A percentile compares a stretch with the other conserved stretches of the same genome.
Evolutionary conservation across 2,888 invertebrate species (phyloP).

Genomic region (Maniola hyperantus): DNA sequence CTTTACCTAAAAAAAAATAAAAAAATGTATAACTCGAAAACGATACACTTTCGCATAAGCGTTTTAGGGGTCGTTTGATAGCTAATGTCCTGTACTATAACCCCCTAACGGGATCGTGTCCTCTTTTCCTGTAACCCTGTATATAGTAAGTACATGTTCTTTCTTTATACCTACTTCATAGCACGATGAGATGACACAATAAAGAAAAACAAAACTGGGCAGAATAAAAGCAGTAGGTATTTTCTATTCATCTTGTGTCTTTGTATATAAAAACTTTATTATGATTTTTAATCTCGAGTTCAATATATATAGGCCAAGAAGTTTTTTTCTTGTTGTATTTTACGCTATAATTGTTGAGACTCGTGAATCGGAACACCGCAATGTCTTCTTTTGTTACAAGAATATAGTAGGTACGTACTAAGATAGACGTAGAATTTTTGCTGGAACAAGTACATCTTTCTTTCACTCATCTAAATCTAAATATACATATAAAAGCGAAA

Average conservation of each 20-base stretch:
- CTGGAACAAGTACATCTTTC: constrained; percentile 21
- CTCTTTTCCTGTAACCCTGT: too few relatives aligned
- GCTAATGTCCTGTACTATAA: too few relatives aligned
- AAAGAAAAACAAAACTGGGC: constrained; percentile 15
- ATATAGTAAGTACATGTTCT: too few relatives aligned
- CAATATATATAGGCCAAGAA: constrained; percentile 43
- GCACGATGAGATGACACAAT: constrained; percentile 5
- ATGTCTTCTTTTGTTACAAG: constrained; percentile 38
- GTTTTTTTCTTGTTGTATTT: constrained; percentile 40
- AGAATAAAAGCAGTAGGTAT: constrained; percentile 13
- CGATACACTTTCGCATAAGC: too few relatives aligned
- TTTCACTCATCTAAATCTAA: too few relatives aligned
- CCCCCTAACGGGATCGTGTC: too few relatives aligned
- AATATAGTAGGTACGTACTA: constrained; percentile 30
- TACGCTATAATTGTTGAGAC: constrained; percentile 37
- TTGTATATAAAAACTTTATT: constrained; percentile 34
- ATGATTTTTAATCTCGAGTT: constrained; percentile 40
- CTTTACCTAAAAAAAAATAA: too few relatives aligned
- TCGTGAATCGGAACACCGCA: constrained; percentile 37
- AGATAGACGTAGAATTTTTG: constrained; percentile 32
- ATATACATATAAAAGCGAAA: too few relatives aligned
- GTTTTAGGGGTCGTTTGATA: too few relatives aligned
- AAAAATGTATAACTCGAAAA: too few relatives aligned
- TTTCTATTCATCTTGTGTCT: constrained; percentile 24
- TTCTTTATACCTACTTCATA: background rate